Base-by-base conservation (phyloP, 1,140 invertebrate species). In the Centruroides sculpturatus region DNA sequence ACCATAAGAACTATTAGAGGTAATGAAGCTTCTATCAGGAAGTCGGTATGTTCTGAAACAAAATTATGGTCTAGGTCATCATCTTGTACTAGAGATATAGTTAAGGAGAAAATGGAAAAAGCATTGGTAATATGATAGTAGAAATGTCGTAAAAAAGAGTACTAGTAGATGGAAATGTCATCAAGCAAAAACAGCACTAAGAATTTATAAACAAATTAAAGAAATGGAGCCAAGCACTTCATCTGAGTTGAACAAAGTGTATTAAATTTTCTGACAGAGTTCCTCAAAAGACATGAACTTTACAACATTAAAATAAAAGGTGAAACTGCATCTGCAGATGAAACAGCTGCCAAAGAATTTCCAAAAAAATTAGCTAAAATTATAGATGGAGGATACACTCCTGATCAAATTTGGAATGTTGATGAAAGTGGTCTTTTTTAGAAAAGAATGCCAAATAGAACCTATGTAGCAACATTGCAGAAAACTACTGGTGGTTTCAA, bases 401-500 rank as follows among this genome's bases (percentile, higher is more conserved):
- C 52, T 53, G 12, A 53, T 53, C 52, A 53, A 53, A 13, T 53
- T 13, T 34, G 23, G 13, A 53, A 53, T 13, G 52, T 4, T 23
- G 23, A 53, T 34, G 52, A 53, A 53, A 53, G 52, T 53, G 41
- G 8, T 41, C 1, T 63, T 72, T 34, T 69, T 66, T 74, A 69
- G 70, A 75, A 74, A 65, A 67, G 63, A 64, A 67, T 68, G 60
- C 55, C 61, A 34, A 41, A 35, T 48, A 7, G 53, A 54, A 66
- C 62, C 34, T 64, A 57, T 55, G 57, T 75, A 60, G 66, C 69
- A 6, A 64, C 70, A 64, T 66, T 68, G 51, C 71, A 76, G 59
- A 73, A 75, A 47, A 34, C 41, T 34, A n/a, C 55, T 48, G 35
- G 11, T 35, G 73, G n/a, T n/a, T n/a, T n/a, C n/a, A n/a, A n/a